Evolutionary conservation across 2,113 vertebrate species (phyloP), one percentile per base, ranked within the genome.

Genomic region (Aramus guarauna): DNA sequence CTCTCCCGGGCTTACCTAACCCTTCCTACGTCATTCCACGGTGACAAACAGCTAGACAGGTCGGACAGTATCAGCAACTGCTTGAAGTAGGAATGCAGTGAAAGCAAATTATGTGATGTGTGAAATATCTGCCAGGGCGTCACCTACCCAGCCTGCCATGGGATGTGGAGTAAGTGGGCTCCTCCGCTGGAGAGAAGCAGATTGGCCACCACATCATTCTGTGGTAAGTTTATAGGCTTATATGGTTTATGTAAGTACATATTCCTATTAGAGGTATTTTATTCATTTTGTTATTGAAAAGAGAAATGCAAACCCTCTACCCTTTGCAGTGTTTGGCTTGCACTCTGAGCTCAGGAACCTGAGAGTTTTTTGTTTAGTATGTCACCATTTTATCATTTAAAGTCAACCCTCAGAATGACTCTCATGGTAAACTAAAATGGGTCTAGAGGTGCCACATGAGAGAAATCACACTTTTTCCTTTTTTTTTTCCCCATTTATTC

Each of bases 131-230:
- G 41, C 89, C 87, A 99, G 99, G 99, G 99, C 0, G 99, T 99
- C 90, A 99, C 99, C 12, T 99, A 99, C 96, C 99, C 99, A 91
- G 99, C 99, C 48, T 99, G 99, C 96, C 99, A 99, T 0, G 99
- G 99, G 76, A 98, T 99, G 99, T 99, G 99, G 99, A 99, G 99
- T 88, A 99, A 99, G 97, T 99, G 99, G 99, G 99, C 99, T 18
- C 99, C 99, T 21, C 99, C 99, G 2, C 94, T 99, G 96, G 99
- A 99, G 92, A 98, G 99, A 93, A 99, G 99, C 96, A 98, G 99
- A 73, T 96, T 99, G 94, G 99, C 99, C 48, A 99, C 99, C 6
- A 99, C 99, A 2, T 99, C 99, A 0, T 99, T 99, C 90, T 99
- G 99, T 95, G 99, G 99, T 99, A 95, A 98, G 99, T 96, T 34